Conservation (phyloP, 2,888 invertebrate species). For the Dynastes grantii region DNA sequence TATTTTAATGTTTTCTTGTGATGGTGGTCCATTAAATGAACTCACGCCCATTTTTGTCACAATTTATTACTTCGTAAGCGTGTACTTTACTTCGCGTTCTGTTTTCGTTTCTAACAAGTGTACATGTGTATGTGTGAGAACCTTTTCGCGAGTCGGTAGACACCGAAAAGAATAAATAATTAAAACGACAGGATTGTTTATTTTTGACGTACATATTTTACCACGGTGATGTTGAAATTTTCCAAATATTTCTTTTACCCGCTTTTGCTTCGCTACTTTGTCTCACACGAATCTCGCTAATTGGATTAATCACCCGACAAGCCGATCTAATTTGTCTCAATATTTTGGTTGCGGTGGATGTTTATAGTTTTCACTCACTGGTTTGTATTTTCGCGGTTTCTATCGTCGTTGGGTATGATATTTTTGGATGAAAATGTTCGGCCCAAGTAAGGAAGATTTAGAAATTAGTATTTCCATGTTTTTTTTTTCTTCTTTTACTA, state of each 20-base stretch:
- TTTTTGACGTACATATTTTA: conserved; percentile 27
- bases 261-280: background rate
- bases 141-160: conserved; percentile 38
- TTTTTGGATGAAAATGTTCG: too few species aligned
- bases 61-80: background rate
- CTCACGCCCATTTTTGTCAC: background rate
- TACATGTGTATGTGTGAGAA: conserved; percentile 36
- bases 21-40: background rate
- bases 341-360: background rate
- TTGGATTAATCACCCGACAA: conserved; percentile 13
- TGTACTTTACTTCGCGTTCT: background rate
- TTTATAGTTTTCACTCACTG: too few species aligned
- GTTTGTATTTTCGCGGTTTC: too few species aligned
- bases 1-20: too few species aligned
- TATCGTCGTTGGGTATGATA: too few species aligned
- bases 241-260: conserved; percentile 30
- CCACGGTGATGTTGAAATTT: conserved; percentile 32
- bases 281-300: conserved; percentile 9
- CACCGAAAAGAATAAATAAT: conserved; percentile 45
- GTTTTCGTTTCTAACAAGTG: background rate
- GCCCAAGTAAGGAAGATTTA: too few species aligned
- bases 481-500: too few species aligned
- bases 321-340: background rate
- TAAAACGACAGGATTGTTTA: conserved; percentile 36
- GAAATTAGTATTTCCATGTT: too few species aligned